Evolutionary conservation across 2,113 vertebrate species (phyloP), one percentile per base, ranked within the genome.

Genomic region (Apteryx owenii): DNA sequence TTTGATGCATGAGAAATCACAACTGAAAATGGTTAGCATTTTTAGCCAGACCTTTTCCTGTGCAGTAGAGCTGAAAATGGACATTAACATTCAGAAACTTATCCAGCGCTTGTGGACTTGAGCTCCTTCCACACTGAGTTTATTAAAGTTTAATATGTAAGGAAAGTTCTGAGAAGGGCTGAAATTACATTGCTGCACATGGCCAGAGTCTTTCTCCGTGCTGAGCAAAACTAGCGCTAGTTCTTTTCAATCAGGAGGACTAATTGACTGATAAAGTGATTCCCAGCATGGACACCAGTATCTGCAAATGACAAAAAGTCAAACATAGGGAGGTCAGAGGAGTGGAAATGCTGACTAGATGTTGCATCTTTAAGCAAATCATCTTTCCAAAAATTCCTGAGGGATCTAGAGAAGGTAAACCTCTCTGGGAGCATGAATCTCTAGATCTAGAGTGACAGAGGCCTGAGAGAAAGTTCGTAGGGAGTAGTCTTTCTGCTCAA

Each of bases 111-210:
- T 61, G 40, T 36, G 70, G 58, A 62, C 21, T 92, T 92, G 70
- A 89, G 96, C 21, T 92, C 44, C 16, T 94, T 87, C 58, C 89
- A 91, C 68, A 73, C 2, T 0, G 14, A 80, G 64, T 36, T 88
- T 88, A 85, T 93, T 77, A 79, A 91, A 94, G 46, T 87, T 92
- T 93, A 85, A 84, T 87, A 40, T 6, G 48, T 40, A 86, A 70
- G 23, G 31, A 86, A 86, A 94, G 19, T 26, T 61, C 38, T 84
- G 48, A 80, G 42, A 79, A 92, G 25, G 19, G 44, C 66, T 87
- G 60, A 84, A 90, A 81, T 88, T 76, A 73, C 36, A 58, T 0
- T 46, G n/a, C 56, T 89, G 51, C 68, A 38, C 33, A 0, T 5
- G 29, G 62, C 58, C 78, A 60, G 93, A 87, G 62, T 51, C 16